phyloP scores from a whole-genome alignment of 2,113 vertebrate species.

The Phylloscopus trochilus region DNA sequence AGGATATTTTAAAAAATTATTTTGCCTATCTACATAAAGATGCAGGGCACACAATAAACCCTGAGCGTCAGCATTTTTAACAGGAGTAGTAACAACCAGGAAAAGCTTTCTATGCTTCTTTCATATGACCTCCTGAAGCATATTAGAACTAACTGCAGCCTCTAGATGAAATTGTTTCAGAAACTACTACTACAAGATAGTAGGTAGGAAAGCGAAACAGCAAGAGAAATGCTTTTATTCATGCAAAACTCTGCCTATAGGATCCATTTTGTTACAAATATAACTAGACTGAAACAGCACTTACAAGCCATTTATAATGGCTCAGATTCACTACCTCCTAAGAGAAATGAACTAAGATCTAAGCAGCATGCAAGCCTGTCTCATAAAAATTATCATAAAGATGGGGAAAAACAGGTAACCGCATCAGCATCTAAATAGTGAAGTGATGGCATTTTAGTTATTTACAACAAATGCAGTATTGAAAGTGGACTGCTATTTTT shows the following conservation, averaged over 20 bases:
- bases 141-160: not conserved
- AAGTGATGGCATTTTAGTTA: not conserved
- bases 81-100: not conserved
- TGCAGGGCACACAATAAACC: accelerated
- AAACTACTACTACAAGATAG: not conserved
- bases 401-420: not conserved
- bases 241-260: not conserved
- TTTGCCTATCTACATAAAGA: not conserved
- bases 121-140: not conserved
- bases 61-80: not conserved
- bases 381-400: not conserved
- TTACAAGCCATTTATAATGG: not conserved
- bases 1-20: not conserved
- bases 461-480: not conserved
- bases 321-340: not conserved
- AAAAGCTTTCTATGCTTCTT: not conserved
- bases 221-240: not conserved
- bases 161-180: not conserved
- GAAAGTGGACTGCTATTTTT: not conserved
- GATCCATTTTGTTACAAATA: not conserved
- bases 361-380: not conserved
- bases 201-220: not conserved
- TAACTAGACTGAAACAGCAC: not conserved
- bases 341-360: not conserved
- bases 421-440: not conserved